Evolutionary conservation across 2,113 vertebrate species (phyloP), one percentile per base, ranked within the genome.

Genomic region (Neodontobutis hainanensis): DNA sequence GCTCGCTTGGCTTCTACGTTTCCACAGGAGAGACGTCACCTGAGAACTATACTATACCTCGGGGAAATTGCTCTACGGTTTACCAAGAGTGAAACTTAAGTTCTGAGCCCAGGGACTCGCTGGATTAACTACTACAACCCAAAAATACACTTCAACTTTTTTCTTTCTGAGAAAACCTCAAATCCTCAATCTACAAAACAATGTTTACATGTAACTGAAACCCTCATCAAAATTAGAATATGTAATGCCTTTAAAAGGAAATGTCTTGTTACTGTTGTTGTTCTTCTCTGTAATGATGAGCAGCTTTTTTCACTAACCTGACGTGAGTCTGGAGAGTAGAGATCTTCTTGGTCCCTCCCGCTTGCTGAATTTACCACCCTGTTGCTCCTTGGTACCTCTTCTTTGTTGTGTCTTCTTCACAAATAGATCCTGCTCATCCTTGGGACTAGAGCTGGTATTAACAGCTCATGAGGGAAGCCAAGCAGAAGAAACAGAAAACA

Each of bases 391-490:
- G 60, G 70, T 81, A 75, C 70, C 78, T 78, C 63, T 73, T 65
- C 63, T 77, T 84, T 78, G 83, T 78, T 56, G 74, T 36, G 55
- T 77, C 81, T 78, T 85, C 84, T 69, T 85, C 73, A 82, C 72
- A 57, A 67, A 85, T 64, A 73, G 77, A 84, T 76, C 80, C 76
- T 80, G 67, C 81, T 88, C 85, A 85, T 89, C 87, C 65, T 83
- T 45, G 11, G 68, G 42, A 73, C 46, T 34, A 40, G 78, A 68
- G 68, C 61, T 70, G 48, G 72, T 73, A 81, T 76, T 64, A 83
- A 61, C 68, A 78, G 83, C 81, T 83, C 76, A 51, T 59, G 81
- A 78, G 73, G 70, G 73, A 85, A 81, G 75, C 78, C 80, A 62
- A 77, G 65, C 60, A 60, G 76, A 81, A 65, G 81, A 49, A 79